Evolutionary conservation across 2,888 invertebrate species (phyloP), one percentile per base, ranked within the genome.

Genomic region (Dorcus parallelipipedus): DNA sequence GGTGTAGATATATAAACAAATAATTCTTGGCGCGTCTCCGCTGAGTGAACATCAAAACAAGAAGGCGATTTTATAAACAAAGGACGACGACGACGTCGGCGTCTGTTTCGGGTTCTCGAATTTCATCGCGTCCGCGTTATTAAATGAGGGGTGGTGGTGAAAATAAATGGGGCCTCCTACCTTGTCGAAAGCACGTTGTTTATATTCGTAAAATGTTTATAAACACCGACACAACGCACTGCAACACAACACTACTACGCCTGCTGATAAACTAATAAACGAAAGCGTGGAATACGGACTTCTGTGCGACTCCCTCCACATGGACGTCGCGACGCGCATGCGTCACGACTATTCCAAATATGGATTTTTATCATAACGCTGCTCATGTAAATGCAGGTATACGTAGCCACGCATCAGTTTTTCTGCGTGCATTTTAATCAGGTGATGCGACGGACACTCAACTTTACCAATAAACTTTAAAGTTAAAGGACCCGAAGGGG

Each of bases 311-410:
- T 42, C 42, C 42, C 42, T 42, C 42, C 42, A 33, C 26, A 42
- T 42, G 42, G 10, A 42, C 42, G 42, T 42, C 10, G 6, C 39
- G 52, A 38, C 23, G 61, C 65, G 64, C 65, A 61, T 54, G 65
- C 53, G 55, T 55, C 10, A 17, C 10, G 52, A 50, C 56, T 58
- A 62, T 64, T 64, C 62, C 64, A 65, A 65, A 65, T 65, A 65
- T 65, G 65, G 65, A 65, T 65, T 65, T 65, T 65, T 65, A 65
- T 64, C 57, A 62, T 64, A 62, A 65, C 58, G 56, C 57, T 9
- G 38, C 57, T 59, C 26, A 33, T 60, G 57, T 60, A 60, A 60
- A 57, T 52, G 52, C 58, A 58, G 52, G 54, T 52, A 54, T 55
- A 61, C 55, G 52, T 56, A 54, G 47, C 20, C 41, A 51, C 26